A percentile compares a stretch with the other conserved stretches of the same genome.
Conservation (phyloP, 2,888 invertebrate species). For the Nephrotoma appendiculata region DNA sequence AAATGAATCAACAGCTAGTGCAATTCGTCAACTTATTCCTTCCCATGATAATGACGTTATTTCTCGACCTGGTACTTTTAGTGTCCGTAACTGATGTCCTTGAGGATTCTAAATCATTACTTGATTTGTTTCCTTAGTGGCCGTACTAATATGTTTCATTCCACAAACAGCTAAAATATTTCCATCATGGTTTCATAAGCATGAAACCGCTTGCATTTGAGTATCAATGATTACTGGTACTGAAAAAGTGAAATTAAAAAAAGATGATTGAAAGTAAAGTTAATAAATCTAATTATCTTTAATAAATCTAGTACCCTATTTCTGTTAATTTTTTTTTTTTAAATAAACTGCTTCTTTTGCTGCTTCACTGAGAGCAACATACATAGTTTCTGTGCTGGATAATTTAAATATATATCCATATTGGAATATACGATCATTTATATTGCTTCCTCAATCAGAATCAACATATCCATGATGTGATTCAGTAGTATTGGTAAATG, state of each 20-base stretch:
- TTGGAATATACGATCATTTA: too few species aligned
- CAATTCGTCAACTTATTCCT: slow-evolving; percentile 81
- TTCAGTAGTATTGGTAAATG: too few species aligned
- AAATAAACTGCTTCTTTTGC: too few species aligned
- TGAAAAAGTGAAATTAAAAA: slow-evolving; percentile 27
- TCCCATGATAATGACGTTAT: slow-evolving; percentile 89
- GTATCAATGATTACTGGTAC: slow-evolving; percentile 73
- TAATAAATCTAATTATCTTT: too few species aligned
- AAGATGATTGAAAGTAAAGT: too few species aligned
- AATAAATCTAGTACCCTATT: too few species aligned
- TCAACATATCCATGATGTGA: too few species aligned
- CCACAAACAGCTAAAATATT: slow-evolving; percentile 81
- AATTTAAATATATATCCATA: too few species aligned
- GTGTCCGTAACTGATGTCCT: slow-evolving; percentile 74
- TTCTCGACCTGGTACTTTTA: slow-evolving; percentile 78
- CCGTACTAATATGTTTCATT: slow-evolving; percentile 33
- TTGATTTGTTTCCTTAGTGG: slow-evolving; percentile 51
- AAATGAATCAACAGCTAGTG: slow-evolving; percentile 88
- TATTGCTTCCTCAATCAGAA: too few species aligned
- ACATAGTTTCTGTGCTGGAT: too few species aligned
- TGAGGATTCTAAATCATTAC: slow-evolving; percentile 82
- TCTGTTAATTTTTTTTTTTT: too few species aligned
- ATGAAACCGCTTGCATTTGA: slow-evolving; percentile 63
- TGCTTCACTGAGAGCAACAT: too few species aligned
- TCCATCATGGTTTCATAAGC: slow-evolving; percentile 90